Base-by-base conservation (phyloP, 2,797 vertebrate genomes). In the Helarctos malayanus region DNA sequence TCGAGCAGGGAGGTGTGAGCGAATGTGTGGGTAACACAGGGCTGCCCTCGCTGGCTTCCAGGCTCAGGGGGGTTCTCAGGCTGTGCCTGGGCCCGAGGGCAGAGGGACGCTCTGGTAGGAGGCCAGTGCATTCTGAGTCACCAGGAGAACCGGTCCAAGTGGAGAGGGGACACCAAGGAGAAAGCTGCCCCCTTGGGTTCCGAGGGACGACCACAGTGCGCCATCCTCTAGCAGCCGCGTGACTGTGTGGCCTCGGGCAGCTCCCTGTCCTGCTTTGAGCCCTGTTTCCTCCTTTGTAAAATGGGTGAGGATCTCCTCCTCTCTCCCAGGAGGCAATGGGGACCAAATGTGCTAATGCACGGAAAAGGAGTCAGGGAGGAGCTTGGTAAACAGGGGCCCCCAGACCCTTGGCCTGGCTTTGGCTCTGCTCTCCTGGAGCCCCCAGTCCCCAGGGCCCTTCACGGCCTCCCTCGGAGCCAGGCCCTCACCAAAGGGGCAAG, bases 11-110 rank as follows among this genome's bases (percentile, higher is more conserved):
- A 49, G 25, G 13, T 15, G 19, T 13, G 15, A 4, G 10, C 0
- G 7, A 16, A 14, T 23, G 15, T 4, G 23, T 1, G 11, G 23
- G 5, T 0, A 0, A 13, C 0, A 18, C 18, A 5, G 21, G 32
- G 27, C 4, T 0, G 12, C 14, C 0, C 23, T 5, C 49, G 32
- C 18, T 1, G 16, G 49, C 87, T 56, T 57, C 38, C 21, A 7
- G 25, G 63, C 0, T 0, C 2, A 2, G 10, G 0, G 14, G 2
- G 49, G n/a, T 65, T 27, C 56, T 41, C 4, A 6, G 68, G 59
- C 59, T 6, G 4, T 5, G 6, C 86, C 56, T 29, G 87, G 87
- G 23, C 32, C 57, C 1, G 1, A 38, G 4, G 27, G 45, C 41
- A 38, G 68, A 52, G 16, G 23, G 61, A 71, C 0, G 0, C 61